Evolutionary conservation across 2,113 vertebrate species (phyloP).

Genomic region (Heterocephalus glaber): DNA sequence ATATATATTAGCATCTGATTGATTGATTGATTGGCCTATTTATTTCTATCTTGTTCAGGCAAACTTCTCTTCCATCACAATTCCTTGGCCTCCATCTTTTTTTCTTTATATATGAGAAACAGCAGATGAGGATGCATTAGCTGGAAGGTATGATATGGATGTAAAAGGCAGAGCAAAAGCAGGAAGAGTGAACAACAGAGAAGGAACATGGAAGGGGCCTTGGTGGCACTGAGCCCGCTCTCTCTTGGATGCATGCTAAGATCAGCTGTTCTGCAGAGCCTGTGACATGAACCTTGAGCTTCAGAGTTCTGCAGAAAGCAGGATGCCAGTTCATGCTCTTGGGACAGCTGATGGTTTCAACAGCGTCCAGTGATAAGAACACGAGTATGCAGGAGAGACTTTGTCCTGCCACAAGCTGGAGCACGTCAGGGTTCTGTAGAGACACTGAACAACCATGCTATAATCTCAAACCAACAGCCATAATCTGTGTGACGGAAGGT

Average conservation of each 20-base stretch:
- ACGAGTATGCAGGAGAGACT: neutral
- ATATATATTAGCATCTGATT: neutral
- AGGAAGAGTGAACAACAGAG: neutral
- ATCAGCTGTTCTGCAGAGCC: neutral
- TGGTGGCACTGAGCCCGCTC: neutral
- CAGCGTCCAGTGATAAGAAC: neutral
- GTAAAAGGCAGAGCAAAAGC: neutral
- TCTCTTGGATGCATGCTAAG: neutral
- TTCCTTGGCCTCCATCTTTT: neutral
- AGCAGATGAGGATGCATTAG: neutral
- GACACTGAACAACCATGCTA: neutral
- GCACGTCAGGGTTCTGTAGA: neutral
- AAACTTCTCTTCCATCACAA: neutral
- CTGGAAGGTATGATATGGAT: neutral
- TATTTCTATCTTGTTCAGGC: neutral
- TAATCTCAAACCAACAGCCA: neutral
- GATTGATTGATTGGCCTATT: neutral
- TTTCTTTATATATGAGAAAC: neutral
- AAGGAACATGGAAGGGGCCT: neutral
- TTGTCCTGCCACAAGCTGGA: neutral
- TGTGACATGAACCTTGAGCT: neutral
- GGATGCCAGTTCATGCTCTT: neutral
- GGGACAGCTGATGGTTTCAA: neutral
- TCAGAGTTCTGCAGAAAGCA: neutral
- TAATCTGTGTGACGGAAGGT: neutral